These are phyloP conservation scores for Hipparchia sbordonii DNA, from an alignment of 2,888 invertebrate species.

Conservation along the genomic window DNA sequence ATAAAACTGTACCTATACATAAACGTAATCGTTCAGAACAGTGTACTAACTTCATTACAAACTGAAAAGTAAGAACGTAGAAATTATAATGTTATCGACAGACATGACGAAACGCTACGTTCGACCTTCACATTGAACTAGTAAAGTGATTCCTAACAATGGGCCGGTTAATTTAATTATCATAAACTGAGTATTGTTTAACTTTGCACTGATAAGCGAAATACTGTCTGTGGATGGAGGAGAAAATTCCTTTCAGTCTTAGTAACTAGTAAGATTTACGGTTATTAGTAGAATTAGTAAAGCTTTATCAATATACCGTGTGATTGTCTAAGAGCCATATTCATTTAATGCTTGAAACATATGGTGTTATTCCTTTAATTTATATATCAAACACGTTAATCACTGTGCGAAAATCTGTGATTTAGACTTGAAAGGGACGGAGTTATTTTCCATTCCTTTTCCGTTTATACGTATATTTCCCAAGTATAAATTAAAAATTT, in stretches of 20 bases:
- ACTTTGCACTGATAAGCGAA: slow-evolving; percentile 8
- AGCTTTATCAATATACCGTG: neutral
- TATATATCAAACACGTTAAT: no score
- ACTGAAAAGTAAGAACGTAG: neutral
- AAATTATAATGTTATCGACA: slow-evolving; percentile 1
- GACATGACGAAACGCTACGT: neutral
- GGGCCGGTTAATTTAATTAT: slow-evolving; percentile 17
- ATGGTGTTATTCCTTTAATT: no score
- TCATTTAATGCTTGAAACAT: no score
- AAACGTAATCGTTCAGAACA: no score
- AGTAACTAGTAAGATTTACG: neutral
- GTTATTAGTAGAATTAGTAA: neutral
- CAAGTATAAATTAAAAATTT: no score
- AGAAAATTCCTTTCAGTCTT: neutral
- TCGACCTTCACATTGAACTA: slow-evolving; percentile 26
- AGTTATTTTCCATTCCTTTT: no score
- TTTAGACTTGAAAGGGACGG: no score
- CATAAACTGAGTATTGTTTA: slow-evolving; percentile 20
- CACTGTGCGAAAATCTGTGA: no score
- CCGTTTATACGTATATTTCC: no score
- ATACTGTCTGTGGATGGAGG: neutral
- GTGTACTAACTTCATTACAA: no score
- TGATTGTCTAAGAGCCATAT: no score
- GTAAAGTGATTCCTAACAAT: slow-evolving; percentile 19
- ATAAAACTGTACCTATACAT: no score